These are phyloP conservation scores for Telenomus remus DNA, from an alignment of 1,140 invertebrate genomes.

Conservation along the genomic window DNA sequence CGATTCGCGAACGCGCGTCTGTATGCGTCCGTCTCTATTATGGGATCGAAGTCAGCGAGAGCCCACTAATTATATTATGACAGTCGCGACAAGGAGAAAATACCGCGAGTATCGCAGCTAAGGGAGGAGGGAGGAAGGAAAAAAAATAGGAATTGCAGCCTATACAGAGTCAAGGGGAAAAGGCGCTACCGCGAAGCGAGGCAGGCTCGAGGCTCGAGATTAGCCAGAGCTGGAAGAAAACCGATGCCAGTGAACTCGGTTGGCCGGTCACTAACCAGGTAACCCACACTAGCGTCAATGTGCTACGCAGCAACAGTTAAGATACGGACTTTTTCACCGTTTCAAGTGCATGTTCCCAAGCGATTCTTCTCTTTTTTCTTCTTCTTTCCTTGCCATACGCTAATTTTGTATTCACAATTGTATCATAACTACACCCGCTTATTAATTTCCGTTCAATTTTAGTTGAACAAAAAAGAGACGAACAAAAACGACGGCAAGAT, in stretches of 20 bases:
- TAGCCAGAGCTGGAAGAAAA: conserved; percentile 73
- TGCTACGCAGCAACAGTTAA: conserved; percentile 70
- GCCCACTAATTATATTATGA: conserved; percentile 39
- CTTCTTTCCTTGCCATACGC: conserved; percentile 50
- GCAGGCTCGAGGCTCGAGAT: conserved; percentile 61
- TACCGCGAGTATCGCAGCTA: conserved; percentile 31
- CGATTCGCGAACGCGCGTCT: conserved; percentile 5
- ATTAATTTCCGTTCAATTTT: neutral
- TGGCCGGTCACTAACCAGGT: conserved; percentile 77
- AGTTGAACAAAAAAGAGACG: no score
- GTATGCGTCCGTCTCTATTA: conserved; percentile 43
- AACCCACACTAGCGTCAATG: conserved; percentile 75
- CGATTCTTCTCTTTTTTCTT: conserved; percentile 59
- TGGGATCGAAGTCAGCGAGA: conserved; percentile 31
- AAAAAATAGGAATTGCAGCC: conserved; percentile 28
- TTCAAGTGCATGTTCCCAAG: conserved; percentile 60
- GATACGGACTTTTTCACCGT: conserved; percentile 73
- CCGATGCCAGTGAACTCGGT: conserved; percentile 76
- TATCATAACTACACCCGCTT: no score
- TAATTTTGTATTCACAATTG: conserved; percentile 21
- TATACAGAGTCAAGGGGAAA: conserved; percentile 7
- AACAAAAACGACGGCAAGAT: no score
- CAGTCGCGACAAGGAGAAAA: conserved; percentile 7
- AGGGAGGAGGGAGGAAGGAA: conserved; percentile 25
- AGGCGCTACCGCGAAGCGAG: conserved; percentile 8